Evolutionary conservation across 2,797 vertebrate species (phyloP).

Genomic region (Rhinichthys osculus): DNA sequence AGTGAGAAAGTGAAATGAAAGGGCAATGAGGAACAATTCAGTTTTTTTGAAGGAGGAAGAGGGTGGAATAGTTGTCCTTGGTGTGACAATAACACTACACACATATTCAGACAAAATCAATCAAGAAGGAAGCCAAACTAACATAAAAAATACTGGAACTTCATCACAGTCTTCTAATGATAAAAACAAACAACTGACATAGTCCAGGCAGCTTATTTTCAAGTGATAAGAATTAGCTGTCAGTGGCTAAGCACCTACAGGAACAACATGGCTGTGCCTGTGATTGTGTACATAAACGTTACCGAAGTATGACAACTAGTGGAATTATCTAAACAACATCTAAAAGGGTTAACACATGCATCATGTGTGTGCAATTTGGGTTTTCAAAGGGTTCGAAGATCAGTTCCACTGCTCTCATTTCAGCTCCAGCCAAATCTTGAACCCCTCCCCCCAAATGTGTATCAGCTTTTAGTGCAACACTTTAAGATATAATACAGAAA

Average conservation of each 20-base stretch:
- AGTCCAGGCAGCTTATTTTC: not conserved
- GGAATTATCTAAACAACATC: not conserved
- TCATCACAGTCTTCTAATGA: not conserved
- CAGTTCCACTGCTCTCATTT: not conserved
- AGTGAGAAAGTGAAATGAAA: constrained; percentile 25
- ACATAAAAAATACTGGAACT: not conserved
- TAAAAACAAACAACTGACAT: not conserved
- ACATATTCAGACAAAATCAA: not conserved
- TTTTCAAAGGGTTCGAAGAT: not conserved
- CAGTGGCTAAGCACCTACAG: not conserved
- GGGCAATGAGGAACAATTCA: not conserved
- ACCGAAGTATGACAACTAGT: not conserved
- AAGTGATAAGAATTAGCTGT: not conserved
- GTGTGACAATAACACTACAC: not conserved
- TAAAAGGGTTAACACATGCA: not conserved
- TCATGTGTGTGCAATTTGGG: not conserved
- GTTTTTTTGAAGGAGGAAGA: not conserved
- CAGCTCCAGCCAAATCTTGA: not conserved
- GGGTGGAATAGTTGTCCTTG: not conserved
- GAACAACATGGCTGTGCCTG: not conserved
- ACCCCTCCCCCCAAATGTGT: too few relatives aligned
- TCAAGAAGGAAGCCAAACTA: not conserved
- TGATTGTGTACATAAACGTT: not conserved
- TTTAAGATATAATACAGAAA: not conserved
- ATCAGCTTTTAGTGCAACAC: not conserved